phyloP scores from a whole-genome alignment of 2,113 vertebrate genomes.

The Anolis sagrei region DNA sequence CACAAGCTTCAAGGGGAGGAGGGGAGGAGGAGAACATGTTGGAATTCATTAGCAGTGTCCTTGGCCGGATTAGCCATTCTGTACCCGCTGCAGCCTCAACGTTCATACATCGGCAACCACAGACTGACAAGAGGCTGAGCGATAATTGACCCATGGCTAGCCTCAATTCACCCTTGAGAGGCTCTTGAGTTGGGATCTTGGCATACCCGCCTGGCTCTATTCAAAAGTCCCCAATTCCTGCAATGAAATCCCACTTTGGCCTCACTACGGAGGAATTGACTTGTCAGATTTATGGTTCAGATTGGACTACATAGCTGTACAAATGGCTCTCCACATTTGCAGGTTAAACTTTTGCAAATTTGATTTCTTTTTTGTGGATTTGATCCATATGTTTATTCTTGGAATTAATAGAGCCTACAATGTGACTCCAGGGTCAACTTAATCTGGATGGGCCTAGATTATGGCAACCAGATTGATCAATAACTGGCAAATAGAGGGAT shows the following conservation, averaged over 20 bases:
- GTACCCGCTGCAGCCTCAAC: constrained; percentile 7
- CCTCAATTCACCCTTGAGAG: not conserved
- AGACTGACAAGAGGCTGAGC: not conserved
- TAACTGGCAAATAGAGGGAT: no score
- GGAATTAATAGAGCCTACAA: no score
- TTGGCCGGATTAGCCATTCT: constrained; percentile 23
- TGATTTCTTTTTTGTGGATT: no score
- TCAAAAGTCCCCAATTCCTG: not conserved
- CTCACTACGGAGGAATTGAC: not conserved
- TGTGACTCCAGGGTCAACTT: no score
- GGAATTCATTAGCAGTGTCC: constrained; percentile 44
- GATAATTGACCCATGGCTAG: not conserved
- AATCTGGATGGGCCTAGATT: no score
- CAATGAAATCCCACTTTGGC: not conserved
- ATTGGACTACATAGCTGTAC: not conserved
- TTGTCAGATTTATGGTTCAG: constrained; percentile 27
- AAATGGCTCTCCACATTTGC: no score
- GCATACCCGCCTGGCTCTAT: not conserved
- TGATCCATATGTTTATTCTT: no score
- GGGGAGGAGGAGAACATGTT: constrained; percentile 38
- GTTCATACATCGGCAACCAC: not conserved
- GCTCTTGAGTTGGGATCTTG: not conserved
- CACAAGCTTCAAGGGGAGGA: not conserved
- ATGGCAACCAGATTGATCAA: no score
- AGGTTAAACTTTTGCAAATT: no score